A percentile compares a stretch with the other conserved stretches of the same genome.
Evolutionary conservation across 2,797 vertebrate species (phyloP).

Genomic region (Spheniscus humboldti): DNA sequence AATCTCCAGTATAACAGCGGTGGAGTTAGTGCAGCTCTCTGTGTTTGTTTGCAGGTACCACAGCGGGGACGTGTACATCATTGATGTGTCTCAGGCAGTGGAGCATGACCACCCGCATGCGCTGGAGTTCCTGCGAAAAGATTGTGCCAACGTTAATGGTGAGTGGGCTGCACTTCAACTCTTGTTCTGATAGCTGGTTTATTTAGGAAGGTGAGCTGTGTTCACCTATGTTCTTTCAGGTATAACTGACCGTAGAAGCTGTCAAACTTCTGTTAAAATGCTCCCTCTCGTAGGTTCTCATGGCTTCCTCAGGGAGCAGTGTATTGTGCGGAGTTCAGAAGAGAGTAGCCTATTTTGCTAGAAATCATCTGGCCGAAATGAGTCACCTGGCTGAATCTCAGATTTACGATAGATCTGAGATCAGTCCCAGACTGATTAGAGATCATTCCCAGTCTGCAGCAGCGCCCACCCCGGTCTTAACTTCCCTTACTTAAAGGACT

Average conservation of each 20-base stretch:
- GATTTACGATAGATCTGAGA: not conserved
- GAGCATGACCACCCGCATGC: constrained; percentile 95
- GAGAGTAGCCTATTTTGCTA: not conserved
- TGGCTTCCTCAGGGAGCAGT: not conserved
- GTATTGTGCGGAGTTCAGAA: not conserved
- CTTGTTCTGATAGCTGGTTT: not conserved
- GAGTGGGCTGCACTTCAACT: not conserved
- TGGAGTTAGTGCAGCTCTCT: not conserved
- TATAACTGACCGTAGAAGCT: not conserved
- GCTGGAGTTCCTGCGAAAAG: constrained; percentile 92
- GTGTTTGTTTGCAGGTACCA: constrained; percentile 77
- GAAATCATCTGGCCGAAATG: not conserved
- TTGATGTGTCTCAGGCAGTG: constrained; percentile 94
- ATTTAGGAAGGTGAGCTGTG: not conserved
- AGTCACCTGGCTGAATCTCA: not conserved
- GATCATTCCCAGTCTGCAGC: not conserved
- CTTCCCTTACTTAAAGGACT: not conserved
- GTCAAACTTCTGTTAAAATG: not conserved
- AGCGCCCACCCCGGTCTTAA: fast-evolving
- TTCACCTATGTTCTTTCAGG: not conserved
- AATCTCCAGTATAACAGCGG: fast-evolving
- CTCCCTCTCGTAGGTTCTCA: not conserved
- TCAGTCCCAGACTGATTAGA: not conserved
- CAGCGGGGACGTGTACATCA: constrained; percentile 83
- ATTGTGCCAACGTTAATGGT: constrained; percentile 91